Evolutionary conservation across 2,888 invertebrate genomes (phyloP), one percentile per base, ranked within the genome.

Genomic region (Neoascia interrupta): DNA sequence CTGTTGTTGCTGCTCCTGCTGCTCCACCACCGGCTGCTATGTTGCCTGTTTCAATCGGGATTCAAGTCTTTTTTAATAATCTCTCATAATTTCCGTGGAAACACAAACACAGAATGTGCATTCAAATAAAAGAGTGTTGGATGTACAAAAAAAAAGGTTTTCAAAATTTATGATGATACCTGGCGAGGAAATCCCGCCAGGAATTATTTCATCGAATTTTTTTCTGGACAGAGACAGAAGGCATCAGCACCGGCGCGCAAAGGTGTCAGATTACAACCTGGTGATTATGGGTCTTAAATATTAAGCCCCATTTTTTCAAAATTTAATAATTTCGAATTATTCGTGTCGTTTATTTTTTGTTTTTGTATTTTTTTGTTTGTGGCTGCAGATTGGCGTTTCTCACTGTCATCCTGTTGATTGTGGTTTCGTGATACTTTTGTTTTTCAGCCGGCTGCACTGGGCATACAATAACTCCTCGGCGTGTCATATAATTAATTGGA

Each of bases 181-280:
- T 73, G n/a, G 73, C 28, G 61, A 64, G 54, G 61, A 68, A 73
- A 68, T 73, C 79, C 79, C 68, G 56, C 66, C 79, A 79, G 79
- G 73, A 79, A 73, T 79, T 79, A 73, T 79, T 79, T 79, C 79
- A 79, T 68, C 73, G 79, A 61, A 73, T 68, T 73, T 56, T 61
- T 41, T 56, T 36, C 66, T 18, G 28, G 66, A 66, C 66, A 58
- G 64, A 54, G 49, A 61, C 73, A 47, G 61, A 61, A 54, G 54
- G 58, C 58, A 13, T 3, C 37, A 26, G 11, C 36, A 61, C 31
- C 73, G 28, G 54, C 54, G 61, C 54, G 54, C 60, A 47, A 36
- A 79, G 79, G 79, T 79, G 79, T 79, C 79, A 79, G 79, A 79
- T 79, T 79, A 79, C 79, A 79, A 61, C 61, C 37, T 61, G 73